phyloP scores from a whole-genome alignment of 1,140 invertebrate genomes.

The Chionoecetes opilio region DNA sequence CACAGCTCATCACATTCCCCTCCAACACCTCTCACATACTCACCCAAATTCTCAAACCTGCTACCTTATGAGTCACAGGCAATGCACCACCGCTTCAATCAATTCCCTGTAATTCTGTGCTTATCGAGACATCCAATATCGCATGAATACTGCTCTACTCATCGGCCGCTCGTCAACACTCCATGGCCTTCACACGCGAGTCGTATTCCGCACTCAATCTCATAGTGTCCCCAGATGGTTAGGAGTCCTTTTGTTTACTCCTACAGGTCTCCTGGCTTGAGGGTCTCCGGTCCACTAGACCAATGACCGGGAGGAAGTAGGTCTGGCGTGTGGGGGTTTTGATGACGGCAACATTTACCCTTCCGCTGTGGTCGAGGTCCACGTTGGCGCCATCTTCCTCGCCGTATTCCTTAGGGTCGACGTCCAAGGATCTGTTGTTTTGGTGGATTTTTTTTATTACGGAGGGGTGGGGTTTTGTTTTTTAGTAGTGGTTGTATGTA shows the following conservation, averaged over 20 bases:
- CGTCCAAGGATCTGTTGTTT: slow-evolving; percentile 91
- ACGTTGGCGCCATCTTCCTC: slow-evolving; percentile 99
- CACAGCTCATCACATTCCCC: too few species aligned
- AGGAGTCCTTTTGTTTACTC: slow-evolving; percentile 99
- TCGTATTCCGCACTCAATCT: slow-evolving; percentile 99
- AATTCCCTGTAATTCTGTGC: slow-evolving; percentile 97
- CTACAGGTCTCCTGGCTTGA: slow-evolving; percentile 99
- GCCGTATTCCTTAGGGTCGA: slow-evolving; percentile 98
- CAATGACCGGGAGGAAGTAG: slow-evolving; percentile 99
- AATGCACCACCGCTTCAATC: slow-evolving; percentile 99
- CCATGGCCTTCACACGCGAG: slow-evolving; percentile 99
- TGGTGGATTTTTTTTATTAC: too few species aligned
- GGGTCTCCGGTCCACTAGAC: slow-evolving; percentile 98
- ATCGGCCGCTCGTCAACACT: slow-evolving; percentile 99
- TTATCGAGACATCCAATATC: slow-evolving; percentile 99
- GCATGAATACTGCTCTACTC: slow-evolving; percentile 99
- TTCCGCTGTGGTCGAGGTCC: slow-evolving; percentile 98
- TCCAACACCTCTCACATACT: too few species aligned
- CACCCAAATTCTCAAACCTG: slow-evolving; percentile 96
- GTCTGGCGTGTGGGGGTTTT: slow-evolving; percentile 99
- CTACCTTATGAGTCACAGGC: slow-evolving; percentile 99
- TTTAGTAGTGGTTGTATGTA: too few species aligned
- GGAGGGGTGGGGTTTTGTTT: too few species aligned
- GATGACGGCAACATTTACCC: slow-evolving; percentile 99
- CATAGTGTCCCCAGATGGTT: slow-evolving; percentile 98